Evolutionary conservation across 2,888 invertebrate species (phyloP).

Genomic region (Eudasyphora cyanicolor): DNA sequence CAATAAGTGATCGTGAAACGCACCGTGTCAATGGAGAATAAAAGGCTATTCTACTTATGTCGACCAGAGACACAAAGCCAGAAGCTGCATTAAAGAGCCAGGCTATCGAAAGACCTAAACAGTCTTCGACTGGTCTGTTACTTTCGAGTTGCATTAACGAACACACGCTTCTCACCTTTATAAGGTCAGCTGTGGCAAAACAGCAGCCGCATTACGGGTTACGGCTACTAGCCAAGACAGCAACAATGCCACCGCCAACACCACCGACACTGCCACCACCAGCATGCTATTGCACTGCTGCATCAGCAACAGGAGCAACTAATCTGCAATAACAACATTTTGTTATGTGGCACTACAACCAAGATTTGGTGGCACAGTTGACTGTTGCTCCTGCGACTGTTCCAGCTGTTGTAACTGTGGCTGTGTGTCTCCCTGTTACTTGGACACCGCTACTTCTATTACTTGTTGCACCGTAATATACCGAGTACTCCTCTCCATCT

Average conservation of each 20-base stretch:
- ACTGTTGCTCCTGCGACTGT: constrained; percentile 3
- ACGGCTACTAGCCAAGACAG: constrained; percentile 8
- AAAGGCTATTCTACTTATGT: neutral
- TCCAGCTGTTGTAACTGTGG: constrained; percentile 46
- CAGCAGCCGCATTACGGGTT: constrained; percentile 54
- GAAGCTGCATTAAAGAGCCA: constrained; percentile 47
- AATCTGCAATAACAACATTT: constrained; percentile 19
- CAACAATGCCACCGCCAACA: constrained; percentile 24
- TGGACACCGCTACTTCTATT: constrained; percentile 54
- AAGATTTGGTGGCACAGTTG: constrained; percentile 20
- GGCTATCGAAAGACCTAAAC: no score
- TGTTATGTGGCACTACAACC: constrained; percentile 29
- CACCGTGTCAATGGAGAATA: neutral
- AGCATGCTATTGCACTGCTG: no score
- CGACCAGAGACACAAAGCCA: no score
- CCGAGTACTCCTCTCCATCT: neutral
- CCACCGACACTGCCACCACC: neutral
- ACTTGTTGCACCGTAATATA: constrained; percentile 50
- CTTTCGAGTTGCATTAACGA: constrained; percentile 61
- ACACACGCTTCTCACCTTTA: constrained; percentile 77
- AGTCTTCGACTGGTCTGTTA: constrained; percentile 17
- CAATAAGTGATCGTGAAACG: neutral
- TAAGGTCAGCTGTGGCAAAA: constrained; percentile 71
- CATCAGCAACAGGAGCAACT: constrained; percentile 1
- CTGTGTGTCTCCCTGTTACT: no score